Evolutionary conservation across 2,113 vertebrate species (phyloP), one percentile per base, ranked within the genome.

Genomic region (Leucopsar rothschildi): DNA sequence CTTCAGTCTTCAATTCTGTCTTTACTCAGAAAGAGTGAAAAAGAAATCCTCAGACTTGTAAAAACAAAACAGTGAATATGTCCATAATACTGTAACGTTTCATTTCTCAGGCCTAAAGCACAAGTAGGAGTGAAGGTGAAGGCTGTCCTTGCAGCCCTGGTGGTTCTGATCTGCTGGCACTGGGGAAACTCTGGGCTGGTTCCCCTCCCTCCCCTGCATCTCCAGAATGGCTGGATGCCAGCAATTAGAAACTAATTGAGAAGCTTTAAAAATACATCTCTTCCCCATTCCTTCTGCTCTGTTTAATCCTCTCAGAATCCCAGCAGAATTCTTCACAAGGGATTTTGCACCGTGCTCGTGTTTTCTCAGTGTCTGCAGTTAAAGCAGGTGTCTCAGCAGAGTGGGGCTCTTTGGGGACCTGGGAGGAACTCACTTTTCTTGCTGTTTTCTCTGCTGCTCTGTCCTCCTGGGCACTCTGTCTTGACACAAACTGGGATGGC

Each of bases 241-340:
- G 63, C 83, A 85, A 94, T 91, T 91, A 94, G 76, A 85, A 92
- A 63, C 55, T 95, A 90, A 95, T 91, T 70, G 92, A 88, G 64
- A 82, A 88, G 70, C 88, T 89, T 92, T 82, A 77, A 94, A 93
- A 95, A 91, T 70, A 59, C 75, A 31, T 95, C 92, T 86, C 78
- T 59, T 93, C 53, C 65, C 52, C 78, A 37, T 90, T 95, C 71
- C 78, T 95, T 96, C 91, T 95, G 92, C 91, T 95, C 93, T 92
- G 78, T 79, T 93, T 94, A 95, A 91, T 92, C 77, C 82, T 57
- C 40, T 72, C 42, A 55, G 53, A 47, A 82, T 65, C 70, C 66
- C 87, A 87, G 39, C 29, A 72, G 91, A 84, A 68, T 79, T 82
- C 81, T 59, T 50, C 83, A 23, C 55, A 4, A 13, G 89, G 75